Percentiles rank a stretch among this genome's conserved stretches.
These are phyloP conservation scores for Lasioglossum oenotherae DNA, from an alignment of 2,888 invertebrate genomes.

Conservation along the genomic window DNA sequence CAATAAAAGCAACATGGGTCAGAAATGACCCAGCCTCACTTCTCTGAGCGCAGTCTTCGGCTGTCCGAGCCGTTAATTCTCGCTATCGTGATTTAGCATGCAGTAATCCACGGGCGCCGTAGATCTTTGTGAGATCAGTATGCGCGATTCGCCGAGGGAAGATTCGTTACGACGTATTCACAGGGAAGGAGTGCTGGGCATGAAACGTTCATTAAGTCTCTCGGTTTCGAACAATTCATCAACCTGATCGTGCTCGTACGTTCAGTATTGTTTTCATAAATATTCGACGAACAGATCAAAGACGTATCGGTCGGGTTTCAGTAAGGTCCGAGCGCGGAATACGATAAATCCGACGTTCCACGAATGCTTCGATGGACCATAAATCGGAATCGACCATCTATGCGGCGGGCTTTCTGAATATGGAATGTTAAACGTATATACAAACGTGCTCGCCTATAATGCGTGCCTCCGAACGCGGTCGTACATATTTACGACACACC, in stretches of 20 bases:
- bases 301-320: slow-evolving; percentile 31
- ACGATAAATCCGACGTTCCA: slow-evolving; percentile 72
- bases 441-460: slow-evolving; percentile 60
- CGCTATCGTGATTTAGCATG: background rate
- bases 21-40: background rate
- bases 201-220: slow-evolving; percentile 24
- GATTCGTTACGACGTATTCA: slow-evolving; percentile 5
- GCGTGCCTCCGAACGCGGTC: slow-evolving; percentile 32
- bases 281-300: slow-evolving; percentile 62
- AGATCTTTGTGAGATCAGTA: slow-evolving; percentile 1
- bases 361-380: slow-evolving; percentile 71
- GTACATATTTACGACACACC: slow-evolving; percentile 66
- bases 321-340: slow-evolving; percentile 51
- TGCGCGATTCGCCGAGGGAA: slow-evolving; percentile 6
- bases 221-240: background rate
- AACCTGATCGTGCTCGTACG: background rate
- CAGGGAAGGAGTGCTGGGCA: no score
- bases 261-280: slow-evolving; percentile 46
- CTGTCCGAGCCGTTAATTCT: background rate
- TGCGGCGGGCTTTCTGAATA: slow-evolving; percentile 67
- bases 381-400: slow-evolving; percentile 74
- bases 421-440: slow-evolving; percentile 65
- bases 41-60: background rate
- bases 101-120: background rate
- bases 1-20: background rate